phyloP scores from a whole-genome alignment of 2,113 vertebrate genomes.

The Ploceus nigricollis region DNA sequence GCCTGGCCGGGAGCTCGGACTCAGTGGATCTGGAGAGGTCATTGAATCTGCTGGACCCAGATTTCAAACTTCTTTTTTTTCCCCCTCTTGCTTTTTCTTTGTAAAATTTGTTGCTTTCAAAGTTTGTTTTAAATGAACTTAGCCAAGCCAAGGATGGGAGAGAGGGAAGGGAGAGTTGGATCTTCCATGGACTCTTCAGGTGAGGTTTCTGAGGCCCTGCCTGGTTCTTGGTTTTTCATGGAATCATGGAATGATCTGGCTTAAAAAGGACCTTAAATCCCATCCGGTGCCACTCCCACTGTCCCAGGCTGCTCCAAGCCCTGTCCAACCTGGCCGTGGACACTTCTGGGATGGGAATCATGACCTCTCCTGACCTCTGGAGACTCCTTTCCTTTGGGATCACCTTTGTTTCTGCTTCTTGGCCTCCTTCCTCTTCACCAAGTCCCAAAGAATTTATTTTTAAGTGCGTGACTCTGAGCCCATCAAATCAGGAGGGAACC shows the following conservation, averaged over 20 bases:
- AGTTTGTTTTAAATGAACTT: background rate
- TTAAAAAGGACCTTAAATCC: background rate
- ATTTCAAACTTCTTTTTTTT: background rate
- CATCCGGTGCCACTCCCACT: fast-evolving
- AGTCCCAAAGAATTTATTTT: fast-evolving
- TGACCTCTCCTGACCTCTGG: background rate
- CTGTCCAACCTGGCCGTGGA: background rate
- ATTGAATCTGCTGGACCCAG: background rate
- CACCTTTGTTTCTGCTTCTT: background rate
- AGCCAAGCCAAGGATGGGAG: fast-evolving
- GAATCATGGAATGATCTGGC: background rate
- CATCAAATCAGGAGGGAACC: fast-evolving
- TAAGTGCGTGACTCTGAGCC: too few relatives aligned
- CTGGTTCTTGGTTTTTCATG: background rate
- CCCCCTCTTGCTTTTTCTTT: background rate
- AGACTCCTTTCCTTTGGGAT: background rate
- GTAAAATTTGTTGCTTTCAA: background rate
- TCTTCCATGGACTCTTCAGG: fast-evolving
- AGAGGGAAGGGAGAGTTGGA: background rate
- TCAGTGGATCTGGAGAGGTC: background rate
- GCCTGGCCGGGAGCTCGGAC: background rate
- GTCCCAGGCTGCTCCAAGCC: background rate
- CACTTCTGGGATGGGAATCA: background rate
- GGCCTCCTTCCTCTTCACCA: background rate
- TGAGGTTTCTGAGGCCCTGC: background rate